A percentile compares a stretch with the other conserved stretches of the same genome.
These are phyloP conservation scores for Cassiopea xamachana DNA, from an alignment of 30 jellyfish, hydroid and myxozoan genomes.

Conservation along the genomic window DNA sequence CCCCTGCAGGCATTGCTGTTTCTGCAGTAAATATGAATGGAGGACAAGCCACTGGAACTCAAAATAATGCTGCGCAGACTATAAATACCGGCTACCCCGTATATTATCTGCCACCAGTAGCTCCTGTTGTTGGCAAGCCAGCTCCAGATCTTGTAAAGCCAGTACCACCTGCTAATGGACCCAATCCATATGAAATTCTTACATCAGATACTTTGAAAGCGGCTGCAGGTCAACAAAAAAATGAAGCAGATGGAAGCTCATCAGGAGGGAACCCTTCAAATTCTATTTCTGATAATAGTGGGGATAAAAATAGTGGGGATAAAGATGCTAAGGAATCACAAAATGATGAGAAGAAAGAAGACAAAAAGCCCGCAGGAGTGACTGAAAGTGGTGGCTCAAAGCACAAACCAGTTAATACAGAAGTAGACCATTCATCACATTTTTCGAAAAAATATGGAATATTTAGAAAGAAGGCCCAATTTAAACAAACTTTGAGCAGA, in stretches of 20 bases:
- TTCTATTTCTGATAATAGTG: conserved; percentile 37
- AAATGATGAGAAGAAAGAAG: conserved; percentile 14
- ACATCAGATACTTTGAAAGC: conserved; percentile 70
- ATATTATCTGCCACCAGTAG: conserved; percentile 69
- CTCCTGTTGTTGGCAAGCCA: conserved; percentile 64
- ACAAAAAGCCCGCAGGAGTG: conserved; percentile 11
- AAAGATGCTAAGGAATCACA: neutral
- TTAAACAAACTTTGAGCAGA: neutral
- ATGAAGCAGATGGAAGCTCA: conserved; percentile 46
- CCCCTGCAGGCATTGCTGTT: conserved; percentile 62
- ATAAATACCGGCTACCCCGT: conserved; percentile 74
- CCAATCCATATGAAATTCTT: conserved; percentile 82
- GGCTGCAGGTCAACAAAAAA: conserved; percentile 55
- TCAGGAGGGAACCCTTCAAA: conserved; percentile 43
- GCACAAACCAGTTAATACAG: conserved; percentile 55
- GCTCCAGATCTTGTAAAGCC: conserved; percentile 71
- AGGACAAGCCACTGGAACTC: conserved; percentile 6
- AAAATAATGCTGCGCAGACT: conserved; percentile 47
- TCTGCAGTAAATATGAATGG: conserved; percentile 65
- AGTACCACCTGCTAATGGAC: conserved; percentile 83
- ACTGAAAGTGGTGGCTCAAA: conserved; percentile 22
- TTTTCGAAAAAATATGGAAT: conserved; percentile 20
- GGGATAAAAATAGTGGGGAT: conserved; percentile 32
- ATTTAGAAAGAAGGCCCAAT: neutral
- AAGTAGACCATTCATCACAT: conserved; percentile 61